phyloP scores from a whole-genome alignment of 2,797 vertebrate species.

The Sandelia bainsii region DNA sequence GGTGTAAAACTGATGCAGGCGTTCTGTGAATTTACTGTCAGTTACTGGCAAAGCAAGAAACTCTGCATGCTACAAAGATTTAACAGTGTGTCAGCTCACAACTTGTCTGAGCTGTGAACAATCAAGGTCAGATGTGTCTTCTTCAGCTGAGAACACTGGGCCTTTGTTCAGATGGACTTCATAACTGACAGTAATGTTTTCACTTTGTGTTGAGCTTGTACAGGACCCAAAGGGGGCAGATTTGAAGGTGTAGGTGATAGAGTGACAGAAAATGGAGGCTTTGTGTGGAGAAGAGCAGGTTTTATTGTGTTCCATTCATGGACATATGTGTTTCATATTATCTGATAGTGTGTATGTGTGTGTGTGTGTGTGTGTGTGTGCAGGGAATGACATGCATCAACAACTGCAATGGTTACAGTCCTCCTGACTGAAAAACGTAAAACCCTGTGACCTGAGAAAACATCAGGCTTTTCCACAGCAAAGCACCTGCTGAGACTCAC shows the following conservation, averaged over 20 bases:
- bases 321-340: conserved; percentile 77
- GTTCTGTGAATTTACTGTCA: conserved; percentile 14
- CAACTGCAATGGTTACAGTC: conserved; percentile 40
- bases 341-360: background rate
- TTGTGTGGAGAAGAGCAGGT: conserved; percentile 36
- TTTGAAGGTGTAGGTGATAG: conserved; percentile 55
- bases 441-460: conserved; percentile 59
- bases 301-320: conserved; percentile 56
- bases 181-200: conserved; percentile 64
- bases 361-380: background rate
- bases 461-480: conserved; percentile 40
- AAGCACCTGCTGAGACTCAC: conserved; percentile 69
- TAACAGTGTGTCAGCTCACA: conserved; percentile 16
- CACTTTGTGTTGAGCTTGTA: conserved; percentile 38
- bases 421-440: conserved; percentile 47
- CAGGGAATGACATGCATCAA: conserved; percentile 52
- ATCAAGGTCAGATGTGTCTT: conserved; percentile 51
- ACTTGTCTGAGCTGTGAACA: conserved; percentile 44
- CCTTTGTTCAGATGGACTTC: conserved; percentile 67
- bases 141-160: conserved; percentile 52
- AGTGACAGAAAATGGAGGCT: conserved; percentile 19
- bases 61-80: background rate
- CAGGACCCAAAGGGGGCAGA: conserved; percentile 20
- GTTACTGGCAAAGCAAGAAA: conserved; percentile 19
- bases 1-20: background rate